phyloP scores from a whole-genome alignment of 2,113 vertebrate genomes.

The Eretmochelys imbricata region DNA sequence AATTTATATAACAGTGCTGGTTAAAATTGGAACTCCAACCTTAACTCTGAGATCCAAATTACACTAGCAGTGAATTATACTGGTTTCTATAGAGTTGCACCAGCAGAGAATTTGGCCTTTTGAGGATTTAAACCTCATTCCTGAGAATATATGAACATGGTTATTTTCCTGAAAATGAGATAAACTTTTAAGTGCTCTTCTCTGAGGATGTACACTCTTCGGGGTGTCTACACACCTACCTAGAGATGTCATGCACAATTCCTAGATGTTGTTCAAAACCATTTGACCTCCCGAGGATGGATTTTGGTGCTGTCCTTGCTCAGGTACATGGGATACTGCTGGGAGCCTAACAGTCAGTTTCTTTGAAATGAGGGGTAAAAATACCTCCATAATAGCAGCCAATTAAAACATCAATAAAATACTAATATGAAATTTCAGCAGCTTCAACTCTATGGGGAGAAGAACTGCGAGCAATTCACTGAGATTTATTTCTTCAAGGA shows the following conservation, averaged over 20 bases:
- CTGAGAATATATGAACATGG: background rate
- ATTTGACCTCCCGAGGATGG: background rate
- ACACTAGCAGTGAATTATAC: too few relatives aligned
- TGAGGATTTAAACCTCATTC: background rate
- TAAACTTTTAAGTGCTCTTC: background rate
- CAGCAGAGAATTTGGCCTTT: background rate
- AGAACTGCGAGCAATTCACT: background rate
- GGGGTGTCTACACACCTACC: background rate
- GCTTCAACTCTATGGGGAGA: background rate
- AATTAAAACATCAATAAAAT: background rate
- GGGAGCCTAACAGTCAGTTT: background rate
- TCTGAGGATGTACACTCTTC: background rate
- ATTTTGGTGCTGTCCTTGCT: background rate
- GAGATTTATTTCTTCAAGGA: background rate
- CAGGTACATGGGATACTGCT: background rate
- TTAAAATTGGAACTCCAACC: background rate
- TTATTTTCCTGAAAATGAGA: background rate
- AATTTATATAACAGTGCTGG: background rate
- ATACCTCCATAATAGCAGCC: background rate
- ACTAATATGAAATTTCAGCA: background rate
- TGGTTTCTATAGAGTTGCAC: background rate
- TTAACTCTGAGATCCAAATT: background rate
- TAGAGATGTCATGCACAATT: accelerated
- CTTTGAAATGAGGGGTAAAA: background rate
- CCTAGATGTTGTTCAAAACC: background rate